Evolutionary conservation across 2,113 vertebrate genomes (phyloP), one percentile per base, ranked within the genome.

Genomic region (Oxygymnocypris stewartii): DNA sequence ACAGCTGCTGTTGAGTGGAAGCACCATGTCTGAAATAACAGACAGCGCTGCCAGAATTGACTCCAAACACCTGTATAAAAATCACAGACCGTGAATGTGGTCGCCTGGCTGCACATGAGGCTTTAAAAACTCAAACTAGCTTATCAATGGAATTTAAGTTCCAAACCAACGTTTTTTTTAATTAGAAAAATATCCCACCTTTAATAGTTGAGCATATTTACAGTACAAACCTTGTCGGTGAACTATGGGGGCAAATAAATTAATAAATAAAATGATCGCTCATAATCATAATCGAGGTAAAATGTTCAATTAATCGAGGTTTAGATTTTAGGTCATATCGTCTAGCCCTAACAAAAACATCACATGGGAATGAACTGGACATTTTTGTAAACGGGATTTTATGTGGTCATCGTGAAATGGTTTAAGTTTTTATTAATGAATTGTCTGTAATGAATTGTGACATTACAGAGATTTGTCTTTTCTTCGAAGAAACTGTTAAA

Each of bases 51-150:
- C 20, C 10, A 79, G 77, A 57, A 82, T 47, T 16, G 9, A 82
- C 79, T 31, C 79, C 40, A 40, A 61, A 67, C n/a, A 69, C 44
- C 28, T 35, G 80, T 23, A 20, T 31, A 40, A 61, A 79, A 78
- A 57, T 54, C 28, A 78, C 76, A 54, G 25, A 77, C 47, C 51
- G 75, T 63, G 59, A 47, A 81, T 23, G 11, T 12, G 10, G 71
- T 74, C 1, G 40, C 5, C 37, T 80, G 13, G 31, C 20, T 40
- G 35, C 54, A 16, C 78, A 37, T 61, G 57, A 80, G 31, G 12
- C 73, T 76, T 47, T 44, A 69, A 69, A 69, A 14, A 69, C 63
- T 67, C 28, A 67, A 63, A 63, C 61, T 65, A 65, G 20, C 11
- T 65, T 65, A 28, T 12, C 2, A 2, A 35, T 69, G 14, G 28